A percentile compares a stretch with the other conserved stretches of the same genome.
phyloP scores from a whole-genome alignment of 64 coral and sea anemone genomes.

The Platygyra sinensis region DNA sequence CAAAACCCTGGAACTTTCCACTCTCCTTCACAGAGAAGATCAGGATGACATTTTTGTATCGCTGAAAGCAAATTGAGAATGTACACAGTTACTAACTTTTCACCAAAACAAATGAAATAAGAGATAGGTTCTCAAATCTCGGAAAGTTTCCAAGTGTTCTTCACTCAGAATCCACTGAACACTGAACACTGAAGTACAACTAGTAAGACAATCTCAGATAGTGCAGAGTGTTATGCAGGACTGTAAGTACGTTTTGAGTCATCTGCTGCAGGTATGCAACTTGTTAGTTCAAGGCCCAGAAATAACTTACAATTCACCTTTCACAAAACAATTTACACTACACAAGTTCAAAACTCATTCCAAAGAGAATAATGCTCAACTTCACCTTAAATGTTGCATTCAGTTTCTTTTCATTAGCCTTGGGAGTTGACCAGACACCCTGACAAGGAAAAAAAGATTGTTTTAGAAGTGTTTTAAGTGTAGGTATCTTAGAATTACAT shows the following conservation, averaged over 20 bases:
- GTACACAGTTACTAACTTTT: not conserved
- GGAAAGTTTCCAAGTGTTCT: too few species aligned
- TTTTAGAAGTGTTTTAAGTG: not conserved
- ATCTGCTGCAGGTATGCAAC: too few species aligned
- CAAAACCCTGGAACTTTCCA: conserved; percentile 99
- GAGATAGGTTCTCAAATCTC: not conserved
- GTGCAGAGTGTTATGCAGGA: too few species aligned
- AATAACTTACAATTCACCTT: too few species aligned
- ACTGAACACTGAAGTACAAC: not conserved
- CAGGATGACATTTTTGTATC: conserved; percentile 95
- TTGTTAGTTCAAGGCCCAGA: too few species aligned
- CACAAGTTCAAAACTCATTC: not conserved
- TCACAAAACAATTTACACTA: not conserved
- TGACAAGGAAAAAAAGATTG: conserved; percentile 3
- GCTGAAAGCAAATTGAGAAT: conserved; percentile 53
- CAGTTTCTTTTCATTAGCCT: conserved; percentile 95
- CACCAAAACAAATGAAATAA: not conserved
- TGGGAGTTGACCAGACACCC: conserved; percentile 98
- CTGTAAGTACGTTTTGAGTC: too few species aligned
- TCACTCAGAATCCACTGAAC: not conserved
- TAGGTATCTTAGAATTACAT: too few species aligned
- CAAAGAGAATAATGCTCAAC: not conserved
- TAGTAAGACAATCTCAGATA: too few species aligned
- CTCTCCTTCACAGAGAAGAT: conserved; percentile 99
- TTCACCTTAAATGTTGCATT: conserved; percentile 80